These are phyloP conservation scores for Leptopilina myrica DNA, from an alignment of 2,888 invertebrate genomes.

Conservation along the genomic window DNA sequence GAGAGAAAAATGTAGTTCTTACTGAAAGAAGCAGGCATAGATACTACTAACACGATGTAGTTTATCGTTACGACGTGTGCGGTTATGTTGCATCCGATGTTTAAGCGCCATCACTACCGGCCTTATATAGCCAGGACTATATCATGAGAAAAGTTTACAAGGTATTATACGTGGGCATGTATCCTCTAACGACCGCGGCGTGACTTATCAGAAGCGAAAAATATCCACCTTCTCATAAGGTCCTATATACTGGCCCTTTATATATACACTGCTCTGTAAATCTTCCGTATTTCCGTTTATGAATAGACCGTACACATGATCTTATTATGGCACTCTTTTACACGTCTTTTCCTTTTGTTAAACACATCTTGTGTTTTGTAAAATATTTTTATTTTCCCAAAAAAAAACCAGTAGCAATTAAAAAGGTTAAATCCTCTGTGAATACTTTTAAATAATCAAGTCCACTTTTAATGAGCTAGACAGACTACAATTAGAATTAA, in stretches of 20 bases:
- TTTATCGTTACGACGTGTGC: constrained; percentile 47
- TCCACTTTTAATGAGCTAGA: too few species aligned
- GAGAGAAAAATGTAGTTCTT: constrained; percentile 41
- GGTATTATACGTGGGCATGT: constrained; percentile 21
- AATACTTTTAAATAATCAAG: too few species aligned
- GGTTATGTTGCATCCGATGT: constrained; percentile 39
- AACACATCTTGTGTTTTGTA: too few species aligned
- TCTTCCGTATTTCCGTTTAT: constrained; percentile 1
- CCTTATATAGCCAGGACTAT: constrained; percentile 26
- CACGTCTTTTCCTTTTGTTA: background rate
- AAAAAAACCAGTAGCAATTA: too few species aligned
- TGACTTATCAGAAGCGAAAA: constrained; percentile 36
- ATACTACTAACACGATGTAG: constrained; percentile 14
- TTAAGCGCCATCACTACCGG: constrained; percentile 36
- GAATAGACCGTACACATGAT: constrained; percentile 14
- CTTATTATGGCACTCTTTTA: background rate
- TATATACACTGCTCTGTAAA: background rate
- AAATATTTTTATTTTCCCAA: too few species aligned
- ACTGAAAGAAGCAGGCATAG: constrained; percentile 22
- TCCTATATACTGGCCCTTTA: background rate
- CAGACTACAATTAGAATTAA: too few species aligned
- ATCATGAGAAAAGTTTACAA: constrained; percentile 29
- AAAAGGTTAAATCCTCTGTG: too few species aligned
- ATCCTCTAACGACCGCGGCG: constrained; percentile 22
- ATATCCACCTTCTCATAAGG: constrained; percentile 8